Evolutionary conservation across 2,797 vertebrate species (phyloP).

Genomic region (Enteromius argenteus): DNA sequence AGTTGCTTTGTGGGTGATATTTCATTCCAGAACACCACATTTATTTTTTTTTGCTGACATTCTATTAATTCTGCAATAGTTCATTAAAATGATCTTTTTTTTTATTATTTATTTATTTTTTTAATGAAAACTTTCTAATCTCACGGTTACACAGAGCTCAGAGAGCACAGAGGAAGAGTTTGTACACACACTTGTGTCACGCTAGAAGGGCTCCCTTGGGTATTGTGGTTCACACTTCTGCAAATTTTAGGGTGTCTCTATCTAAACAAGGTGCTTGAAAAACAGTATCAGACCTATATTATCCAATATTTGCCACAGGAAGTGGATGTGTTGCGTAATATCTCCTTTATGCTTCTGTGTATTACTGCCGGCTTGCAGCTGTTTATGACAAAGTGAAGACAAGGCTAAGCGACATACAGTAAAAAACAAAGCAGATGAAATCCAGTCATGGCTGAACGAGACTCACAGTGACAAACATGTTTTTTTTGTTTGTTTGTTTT

Average conservation of each 20-base stretch:
- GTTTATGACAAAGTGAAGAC: constrained; percentile 26
- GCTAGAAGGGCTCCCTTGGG: constrained; percentile 59
- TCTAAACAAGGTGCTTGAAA: constrained; percentile 43
- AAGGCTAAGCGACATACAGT: not conserved
- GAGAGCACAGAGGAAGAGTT: constrained; percentile 79
- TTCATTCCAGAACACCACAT: not conserved
- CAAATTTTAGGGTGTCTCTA: constrained; percentile 64
- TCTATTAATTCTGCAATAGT: constrained; percentile 75
- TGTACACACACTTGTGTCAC: constrained; percentile 72
- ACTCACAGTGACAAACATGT: constrained; percentile 3
- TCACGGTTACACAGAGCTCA: constrained; percentile 65
- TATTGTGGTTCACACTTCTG: constrained; percentile 73
- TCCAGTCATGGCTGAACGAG: not conserved
- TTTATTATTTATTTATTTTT: constrained; percentile 70
- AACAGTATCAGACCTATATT: constrained; percentile 47
- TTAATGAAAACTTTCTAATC: constrained; percentile 40
- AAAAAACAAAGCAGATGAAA: constrained; percentile 8
- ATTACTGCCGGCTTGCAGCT: constrained; percentile 28
- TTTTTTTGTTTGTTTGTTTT: not conserved
- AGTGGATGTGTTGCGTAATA: constrained; percentile 47
- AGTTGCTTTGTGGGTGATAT: not conserved
- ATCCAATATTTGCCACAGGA: constrained; percentile 51
- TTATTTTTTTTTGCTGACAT: constrained; percentile 72
- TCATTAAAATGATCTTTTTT: constrained; percentile 79
- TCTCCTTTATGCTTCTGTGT: constrained; percentile 48